A percentile compares a stretch with the other conserved stretches of the same genome.
Conservation (phyloP, 2,888 invertebrate species). For the Xylota segnis region DNA sequence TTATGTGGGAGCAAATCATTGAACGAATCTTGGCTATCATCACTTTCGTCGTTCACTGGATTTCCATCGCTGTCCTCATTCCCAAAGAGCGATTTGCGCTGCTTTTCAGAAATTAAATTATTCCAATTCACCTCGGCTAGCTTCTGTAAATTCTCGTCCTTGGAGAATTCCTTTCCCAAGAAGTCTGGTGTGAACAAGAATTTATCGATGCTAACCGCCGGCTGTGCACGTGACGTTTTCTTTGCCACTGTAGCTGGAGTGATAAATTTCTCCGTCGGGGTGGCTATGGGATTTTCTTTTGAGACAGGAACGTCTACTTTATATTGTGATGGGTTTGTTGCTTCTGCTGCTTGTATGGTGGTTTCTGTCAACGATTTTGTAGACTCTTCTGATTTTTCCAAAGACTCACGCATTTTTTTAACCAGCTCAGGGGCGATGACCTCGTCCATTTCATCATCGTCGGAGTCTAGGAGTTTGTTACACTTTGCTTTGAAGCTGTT, state of each 20-base stretch:
- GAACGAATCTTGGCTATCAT: constrained; percentile 52
- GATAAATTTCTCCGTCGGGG: background rate
- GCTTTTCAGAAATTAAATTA: constrained; percentile 32
- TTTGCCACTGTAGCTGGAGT: background rate
- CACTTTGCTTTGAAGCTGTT: constrained; percentile 54
- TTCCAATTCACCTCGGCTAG: constrained; percentile 57
- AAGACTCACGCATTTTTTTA: constrained; percentile 37
- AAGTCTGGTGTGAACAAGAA: constrained; percentile 60
- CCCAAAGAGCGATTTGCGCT: constrained; percentile 46
- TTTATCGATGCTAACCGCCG: constrained; percentile 41
- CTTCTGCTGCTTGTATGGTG: background rate
- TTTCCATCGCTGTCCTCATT: constrained; percentile 13
- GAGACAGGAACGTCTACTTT: background rate
- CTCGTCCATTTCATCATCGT: constrained; percentile 72
- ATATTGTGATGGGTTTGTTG: background rate
- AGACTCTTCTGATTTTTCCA: background rate
- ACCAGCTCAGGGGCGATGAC: constrained; percentile 52
- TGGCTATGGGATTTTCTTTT: background rate
- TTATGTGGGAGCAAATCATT: constrained; percentile 35
- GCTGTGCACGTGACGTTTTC: background rate
- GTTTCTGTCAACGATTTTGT: background rate
- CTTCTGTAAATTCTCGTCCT: constrained; percentile 35
- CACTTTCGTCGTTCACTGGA: background rate
- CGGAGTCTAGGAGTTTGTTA: constrained; percentile 66
- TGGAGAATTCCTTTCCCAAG: constrained; percentile 41